Percentiles rank a stretch among this genome's conserved stretches.
Evolutionary conservation across 1,140 invertebrate species (phyloP).

Genomic region (Dendrolimus kikuchii): DNA sequence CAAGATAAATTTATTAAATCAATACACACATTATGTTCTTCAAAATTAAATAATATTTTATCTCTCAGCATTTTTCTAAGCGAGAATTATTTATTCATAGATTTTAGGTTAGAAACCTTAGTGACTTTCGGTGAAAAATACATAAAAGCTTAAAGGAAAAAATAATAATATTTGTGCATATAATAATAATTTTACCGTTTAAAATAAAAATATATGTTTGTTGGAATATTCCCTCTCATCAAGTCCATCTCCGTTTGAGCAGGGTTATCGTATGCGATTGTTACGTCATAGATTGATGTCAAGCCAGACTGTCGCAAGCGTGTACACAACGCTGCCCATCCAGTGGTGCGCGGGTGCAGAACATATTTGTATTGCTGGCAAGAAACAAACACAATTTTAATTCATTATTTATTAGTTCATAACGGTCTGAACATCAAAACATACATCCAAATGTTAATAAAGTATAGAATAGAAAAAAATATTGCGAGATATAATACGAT

Average conservation of each 20-base stretch:
- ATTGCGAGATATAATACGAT: too few species aligned
- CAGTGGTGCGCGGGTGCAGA: conserved; percentile 89
- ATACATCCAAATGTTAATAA: too few species aligned
- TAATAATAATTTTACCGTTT: conserved; percentile 71
- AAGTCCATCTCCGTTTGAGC: conserved; percentile 81
- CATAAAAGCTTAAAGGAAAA: background rate
- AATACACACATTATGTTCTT: too few species aligned
- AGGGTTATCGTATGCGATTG: conserved; percentile 80
- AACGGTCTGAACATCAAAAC: too few species aligned
- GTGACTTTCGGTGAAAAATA: too few species aligned
- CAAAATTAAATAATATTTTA: too few species aligned
- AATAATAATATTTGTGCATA: background rate
- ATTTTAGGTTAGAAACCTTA: too few species aligned
- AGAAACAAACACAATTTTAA: conserved; percentile 1
- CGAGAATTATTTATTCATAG: too few species aligned
- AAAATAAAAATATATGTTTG: conserved; percentile 82
- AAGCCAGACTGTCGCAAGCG: conserved; percentile 78
- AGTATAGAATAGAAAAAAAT: too few species aligned
- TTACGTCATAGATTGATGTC: conserved; percentile 85
- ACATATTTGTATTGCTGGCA: conserved; percentile 79
- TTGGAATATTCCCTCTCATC: conserved; percentile 78
- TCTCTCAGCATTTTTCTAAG: too few species aligned
- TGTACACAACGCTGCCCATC: conserved; percentile 83
- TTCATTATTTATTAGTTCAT: too few species aligned
- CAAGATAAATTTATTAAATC: too few species aligned